Conservation (phyloP, 2,888 invertebrate species). For the Matsumyia berberina region DNA sequence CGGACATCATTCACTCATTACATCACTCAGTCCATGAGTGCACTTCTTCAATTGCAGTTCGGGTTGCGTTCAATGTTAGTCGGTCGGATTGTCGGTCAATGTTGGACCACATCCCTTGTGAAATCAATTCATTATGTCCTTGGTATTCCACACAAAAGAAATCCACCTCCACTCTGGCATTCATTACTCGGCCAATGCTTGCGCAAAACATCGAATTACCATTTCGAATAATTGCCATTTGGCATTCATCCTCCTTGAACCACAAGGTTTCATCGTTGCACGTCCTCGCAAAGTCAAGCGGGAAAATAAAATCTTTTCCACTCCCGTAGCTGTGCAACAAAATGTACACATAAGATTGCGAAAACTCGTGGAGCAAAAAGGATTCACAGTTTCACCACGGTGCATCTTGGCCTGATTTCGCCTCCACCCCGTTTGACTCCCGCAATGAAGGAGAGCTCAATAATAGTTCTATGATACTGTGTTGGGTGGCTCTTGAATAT, state of each 20-base stretch:
- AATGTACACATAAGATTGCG: slow-evolving; percentile 30
- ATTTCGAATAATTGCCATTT: slow-evolving; percentile 66
- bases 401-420: slow-evolving; percentile 68
- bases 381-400: slow-evolving; percentile 33
- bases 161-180: slow-evolving; percentile 31
- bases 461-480: slow-evolving; percentile 19
- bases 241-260: slow-evolving; percentile 22
- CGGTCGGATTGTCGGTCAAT: slow-evolving; percentile 56
- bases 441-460: slow-evolving; percentile 34
- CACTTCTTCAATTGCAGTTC: slow-evolving; percentile 43
- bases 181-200: slow-evolving; percentile 49
- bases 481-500: slow-evolving; percentile 21
- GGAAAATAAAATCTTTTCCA: slow-evolving; percentile 37
- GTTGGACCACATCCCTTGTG: slow-evolving; percentile 35
- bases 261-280: slow-evolving; percentile 26
- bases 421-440: no score
- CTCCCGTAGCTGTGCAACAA: slow-evolving; percentile 39
- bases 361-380: slow-evolving; percentile 38
- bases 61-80: background rate
- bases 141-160: background rate
- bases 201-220: slow-evolving; percentile 58
- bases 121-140: slow-evolving; percentile 27
- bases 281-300: slow-evolving; percentile 1
- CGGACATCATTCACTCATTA: slow-evolving; percentile 34
- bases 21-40: slow-evolving; percentile 42